These are phyloP conservation scores for Vollenhovia emeryi DNA, from an alignment of 1,140 invertebrate genomes.

Conservation along the genomic window DNA sequence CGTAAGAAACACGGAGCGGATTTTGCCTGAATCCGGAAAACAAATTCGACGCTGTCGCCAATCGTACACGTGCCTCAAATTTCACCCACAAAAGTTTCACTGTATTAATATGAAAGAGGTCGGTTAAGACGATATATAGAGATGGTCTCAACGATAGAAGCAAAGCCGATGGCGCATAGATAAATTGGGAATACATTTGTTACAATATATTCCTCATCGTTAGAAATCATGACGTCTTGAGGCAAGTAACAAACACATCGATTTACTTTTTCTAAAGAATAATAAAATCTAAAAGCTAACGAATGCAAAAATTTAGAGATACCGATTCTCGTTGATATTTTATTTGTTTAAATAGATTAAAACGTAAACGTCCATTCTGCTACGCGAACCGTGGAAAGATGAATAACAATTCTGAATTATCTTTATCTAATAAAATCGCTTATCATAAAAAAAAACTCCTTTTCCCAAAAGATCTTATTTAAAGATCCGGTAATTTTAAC, in stretches of 20 bases:
- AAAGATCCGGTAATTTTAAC: not conserved
- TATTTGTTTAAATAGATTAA: not conserved
- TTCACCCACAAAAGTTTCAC: conserved; percentile 66
- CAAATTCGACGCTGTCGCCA: not conserved
- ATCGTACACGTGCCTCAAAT: conserved; percentile 27
- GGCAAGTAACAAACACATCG: not conserved
- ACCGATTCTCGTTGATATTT: not conserved
- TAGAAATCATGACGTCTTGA: not conserved
- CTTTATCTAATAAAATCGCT: not conserved
- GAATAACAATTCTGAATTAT: not conserved
- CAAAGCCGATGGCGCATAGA: not conserved
- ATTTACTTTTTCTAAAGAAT: not conserved
- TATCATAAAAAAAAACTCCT: not conserved
- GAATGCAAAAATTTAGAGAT: not conserved
- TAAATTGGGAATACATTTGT: not conserved
- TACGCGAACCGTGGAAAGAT: not conserved
- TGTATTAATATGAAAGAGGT: conserved; percentile 33
- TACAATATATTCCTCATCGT: not conserved
- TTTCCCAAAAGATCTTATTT: not conserved
- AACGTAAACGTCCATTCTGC: not conserved
- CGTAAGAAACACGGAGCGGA: conserved; percentile 1
- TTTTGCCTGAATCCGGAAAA: not conserved
- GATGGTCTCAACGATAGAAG: not conserved
- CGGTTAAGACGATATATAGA: not conserved
- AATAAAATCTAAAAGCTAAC: not conserved